phyloP scores from a whole-genome alignment of 2,797 vertebrate species.

The Ctenopoma multispine region DNA sequence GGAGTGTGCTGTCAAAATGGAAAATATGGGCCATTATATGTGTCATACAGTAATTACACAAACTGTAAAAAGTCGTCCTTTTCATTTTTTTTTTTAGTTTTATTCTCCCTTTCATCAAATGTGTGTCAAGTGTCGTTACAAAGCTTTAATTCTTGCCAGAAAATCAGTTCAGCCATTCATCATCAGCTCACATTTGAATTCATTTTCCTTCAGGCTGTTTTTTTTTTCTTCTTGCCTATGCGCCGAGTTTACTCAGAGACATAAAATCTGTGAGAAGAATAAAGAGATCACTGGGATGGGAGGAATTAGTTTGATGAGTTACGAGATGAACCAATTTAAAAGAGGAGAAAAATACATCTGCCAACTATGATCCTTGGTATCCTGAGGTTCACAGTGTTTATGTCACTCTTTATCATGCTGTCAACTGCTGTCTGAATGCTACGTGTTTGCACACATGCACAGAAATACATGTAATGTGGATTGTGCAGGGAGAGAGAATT shows the following conservation, averaged over 20 bases:
- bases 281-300: conserved; percentile 74
- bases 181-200: conserved; percentile 83
- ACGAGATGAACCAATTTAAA: conserved; percentile 67
- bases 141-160: conserved; percentile 81
- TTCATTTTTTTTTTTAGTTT: conserved; percentile 59
- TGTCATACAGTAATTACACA: conserved; percentile 77
- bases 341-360: conserved; percentile 65
- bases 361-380: conserved; percentile 70
- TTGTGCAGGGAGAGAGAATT: conserved; percentile 54
- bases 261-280: conserved; percentile 69
- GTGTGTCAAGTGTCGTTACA: conserved; percentile 82
- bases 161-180: conserved; percentile 83
- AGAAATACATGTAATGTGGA: conserved; percentile 34
- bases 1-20: conserved; percentile 76
- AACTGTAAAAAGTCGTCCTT: conserved; percentile 76
- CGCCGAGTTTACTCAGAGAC: conserved; percentile 69
- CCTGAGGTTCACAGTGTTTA: conserved; percentile 62
- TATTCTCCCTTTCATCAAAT: conserved; percentile 81
- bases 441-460: conserved; percentile 49
- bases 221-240: conserved; percentile 43
- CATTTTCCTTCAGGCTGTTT: conserved; percentile 80
- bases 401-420: conserved; percentile 70
- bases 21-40: conserved; percentile 76
- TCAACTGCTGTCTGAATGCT: conserved; percentile 41
- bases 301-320: conserved; percentile 82